Percentiles rank a stretch among this genome's conserved stretches.
phyloP scores from a whole-genome alignment of 2,888 invertebrate genomes.

The Elgonia sp. region DNA sequence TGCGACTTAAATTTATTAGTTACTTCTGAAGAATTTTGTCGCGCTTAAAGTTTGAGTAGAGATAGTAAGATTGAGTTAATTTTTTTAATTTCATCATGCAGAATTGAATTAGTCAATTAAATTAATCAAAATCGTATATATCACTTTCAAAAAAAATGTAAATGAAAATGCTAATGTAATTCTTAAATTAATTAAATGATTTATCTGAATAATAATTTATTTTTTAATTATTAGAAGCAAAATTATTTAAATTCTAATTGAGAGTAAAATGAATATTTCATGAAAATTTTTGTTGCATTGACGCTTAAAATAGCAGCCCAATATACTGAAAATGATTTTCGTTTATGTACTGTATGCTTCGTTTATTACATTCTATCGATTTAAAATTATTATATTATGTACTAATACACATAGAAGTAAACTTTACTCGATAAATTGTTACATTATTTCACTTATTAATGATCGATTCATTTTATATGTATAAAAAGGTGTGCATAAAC shows the following conservation, averaged over 20 bases:
- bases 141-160: neutral
- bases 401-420: no score
- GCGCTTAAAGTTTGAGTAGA: neutral
- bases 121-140: neutral
- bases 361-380: neutral
- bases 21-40: slow-evolving; percentile 7
- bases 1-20: slow-evolving; percentile 26
- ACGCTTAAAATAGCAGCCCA: neutral
- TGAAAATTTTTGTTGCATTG: neutral
- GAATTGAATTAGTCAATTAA: neutral
- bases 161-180: neutral
- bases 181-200: neutral
- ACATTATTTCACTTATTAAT: no score
- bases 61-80: neutral
- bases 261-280: neutral
- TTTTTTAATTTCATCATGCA: neutral
- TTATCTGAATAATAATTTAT: neutral
- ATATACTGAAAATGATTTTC: neutral
- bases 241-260: no score
- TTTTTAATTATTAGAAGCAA: neutral
- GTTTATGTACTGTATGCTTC: neutral
- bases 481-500: no score
- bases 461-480: no score
- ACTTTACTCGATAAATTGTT: no score
- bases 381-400: neutral